Base-by-base conservation (phyloP, 2,797 vertebrate species). In the Danio kyathit region DNA sequence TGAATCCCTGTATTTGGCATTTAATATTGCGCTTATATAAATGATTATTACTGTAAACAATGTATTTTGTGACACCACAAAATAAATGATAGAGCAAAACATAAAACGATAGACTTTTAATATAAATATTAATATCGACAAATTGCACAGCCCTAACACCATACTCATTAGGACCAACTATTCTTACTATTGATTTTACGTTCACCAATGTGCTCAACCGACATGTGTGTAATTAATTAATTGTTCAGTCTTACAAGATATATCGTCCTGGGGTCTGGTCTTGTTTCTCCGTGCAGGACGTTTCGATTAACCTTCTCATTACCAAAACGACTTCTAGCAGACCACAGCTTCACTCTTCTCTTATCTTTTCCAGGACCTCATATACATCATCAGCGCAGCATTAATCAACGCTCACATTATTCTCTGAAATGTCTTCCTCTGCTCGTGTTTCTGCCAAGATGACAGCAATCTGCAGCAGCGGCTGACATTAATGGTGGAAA, bases 391-490 rank as follows among this genome's bases (percentile, higher is more conserved):
- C 76, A 52, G 46, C 19, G 76, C 21, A 41, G 77, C 67, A 72
- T 63, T 72, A 72, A 79, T 72, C 57, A 74, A 57, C 5, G 46
- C 54, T 74, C 71, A 66, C 12, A 44, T 81, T 43, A 49, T n/a
- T 12, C n/a, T 61, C 13, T 38, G n/a, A 52, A 61, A 78, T 54
- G 74, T 76, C 81, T 72, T 78, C 46, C 80, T 71, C 63, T 71
- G 48, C 76, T 60, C 21, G 9, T 14, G n/a, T 72, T 59, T 49
- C n/a, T 21, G 38, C 38, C n/a, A 78, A 63, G 61, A 81, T 70
- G 52, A 65, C 48, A 77, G 44, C 43, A 52, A 74, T 70, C 76
- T 14, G 6, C 49, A 65, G 65, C 48, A 74, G 82, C 61, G 51
- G 21, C 73, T 61, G 78, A 77, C 75, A 76, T 76, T 74, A 66